Evolutionary conservation across 1,140 invertebrate species (phyloP).

Genomic region (Drosophila bifasciata): DNA sequence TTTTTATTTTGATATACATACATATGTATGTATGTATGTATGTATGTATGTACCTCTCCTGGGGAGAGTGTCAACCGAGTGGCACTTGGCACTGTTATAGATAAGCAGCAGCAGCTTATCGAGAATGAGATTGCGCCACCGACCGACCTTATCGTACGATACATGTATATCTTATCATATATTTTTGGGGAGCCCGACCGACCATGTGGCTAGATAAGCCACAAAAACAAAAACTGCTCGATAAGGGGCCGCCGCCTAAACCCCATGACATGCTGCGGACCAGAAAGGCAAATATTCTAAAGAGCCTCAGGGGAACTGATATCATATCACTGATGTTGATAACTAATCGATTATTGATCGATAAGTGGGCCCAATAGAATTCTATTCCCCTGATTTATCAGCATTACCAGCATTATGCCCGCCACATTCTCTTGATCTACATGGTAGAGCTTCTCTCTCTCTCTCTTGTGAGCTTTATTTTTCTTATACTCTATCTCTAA

Average conservation of each 20-base stretch:
- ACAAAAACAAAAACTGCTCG: conserved; percentile 52
- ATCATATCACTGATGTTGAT: conserved; percentile 22
- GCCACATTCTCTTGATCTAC: not conserved
- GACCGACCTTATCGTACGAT: no score
- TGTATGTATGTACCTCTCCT: no score
- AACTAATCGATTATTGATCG: conserved; percentile 41
- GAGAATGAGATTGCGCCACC: not conserved
- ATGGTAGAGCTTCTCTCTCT: no score
- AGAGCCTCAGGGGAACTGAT: conserved; percentile 28
- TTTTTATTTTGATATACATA: no score
- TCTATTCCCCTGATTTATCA: conserved; percentile 17
- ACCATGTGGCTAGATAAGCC: conserved; percentile 49
- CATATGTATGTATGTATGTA: no score
- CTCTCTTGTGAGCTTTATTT: not conserved
- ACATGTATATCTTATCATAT: conserved; percentile 47
- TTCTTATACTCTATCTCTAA: not conserved
- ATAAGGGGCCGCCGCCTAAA: conserved; percentile 44
- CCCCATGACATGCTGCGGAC: conserved; percentile 45
- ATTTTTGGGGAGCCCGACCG: conserved; percentile 27
- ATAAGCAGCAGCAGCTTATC: no score
- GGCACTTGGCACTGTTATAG: no score
- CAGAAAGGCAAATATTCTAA: conserved; percentile 23
- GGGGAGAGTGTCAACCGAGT: no score
- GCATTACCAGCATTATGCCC: conserved; percentile 2
- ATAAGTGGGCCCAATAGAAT: conserved; percentile 27